Conservation (phyloP, 23 tunicate species). For the Diplosoma virens region DNA sequence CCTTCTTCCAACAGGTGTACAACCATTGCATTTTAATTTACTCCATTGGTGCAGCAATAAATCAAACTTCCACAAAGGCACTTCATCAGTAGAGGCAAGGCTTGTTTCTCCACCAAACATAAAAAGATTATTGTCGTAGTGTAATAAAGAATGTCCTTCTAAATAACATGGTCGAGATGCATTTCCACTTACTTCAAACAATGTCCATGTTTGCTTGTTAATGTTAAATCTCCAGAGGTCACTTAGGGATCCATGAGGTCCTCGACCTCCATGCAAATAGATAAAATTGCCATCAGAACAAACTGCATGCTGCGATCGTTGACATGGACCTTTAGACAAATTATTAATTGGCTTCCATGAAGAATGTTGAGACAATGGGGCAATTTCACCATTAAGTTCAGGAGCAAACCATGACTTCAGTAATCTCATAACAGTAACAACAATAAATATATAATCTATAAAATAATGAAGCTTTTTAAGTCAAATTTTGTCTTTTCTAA, state of each 20-base stretch:
- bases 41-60: conserved; percentile 28
- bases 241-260: conserved; percentile 50
- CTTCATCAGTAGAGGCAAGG: conserved; percentile 70
- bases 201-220: conserved; percentile 33
- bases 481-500: too few relatives aligned
- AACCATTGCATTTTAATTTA: conserved; percentile 13
- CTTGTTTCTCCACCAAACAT: conserved; percentile 85
- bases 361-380: conserved; percentile 8
- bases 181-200: conserved; percentile 16
- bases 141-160: conserved; percentile 80
- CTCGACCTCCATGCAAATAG: conserved; percentile 81
- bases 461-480: too few relatives aligned
- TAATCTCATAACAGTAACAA: conserved; percentile 25
- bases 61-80: conserved; percentile 68
- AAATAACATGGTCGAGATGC: conserved; percentile 57
- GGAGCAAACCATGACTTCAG: conserved; percentile 41
- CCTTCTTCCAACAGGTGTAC: conserved; percentile 57
- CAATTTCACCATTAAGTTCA: conserved; percentile 27
- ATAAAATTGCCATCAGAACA: conserved; percentile 33
- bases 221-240: conserved; percentile 72
- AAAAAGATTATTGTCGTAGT: conserved; percentile 38
- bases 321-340: conserved; percentile 31
- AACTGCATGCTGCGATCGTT: conserved; percentile 62
- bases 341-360: conserved; percentile 48
- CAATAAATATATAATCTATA: too few relatives aligned